These are phyloP conservation scores for Rutilus rutilus DNA, from an alignment of 2,113 vertebrate species.

Conservation along the genomic window DNA sequence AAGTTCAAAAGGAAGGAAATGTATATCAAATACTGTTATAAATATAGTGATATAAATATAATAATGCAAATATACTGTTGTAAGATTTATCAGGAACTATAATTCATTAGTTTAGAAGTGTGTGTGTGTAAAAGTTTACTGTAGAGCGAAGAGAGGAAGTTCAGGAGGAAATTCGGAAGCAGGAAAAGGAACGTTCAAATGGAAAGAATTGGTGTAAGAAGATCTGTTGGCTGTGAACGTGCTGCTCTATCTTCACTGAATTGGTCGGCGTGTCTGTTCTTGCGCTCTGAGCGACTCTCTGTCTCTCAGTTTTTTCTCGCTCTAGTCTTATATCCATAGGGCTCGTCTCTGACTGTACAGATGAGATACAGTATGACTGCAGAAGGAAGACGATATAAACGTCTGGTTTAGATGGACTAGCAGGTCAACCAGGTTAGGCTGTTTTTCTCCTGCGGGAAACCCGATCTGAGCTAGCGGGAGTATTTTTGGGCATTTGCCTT, in stretches of 20 bases:
- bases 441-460: background rate
- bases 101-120: too few species aligned
- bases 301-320: background rate
- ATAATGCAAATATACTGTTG: too few species aligned
- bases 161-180: background rate
- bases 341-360: background rate
- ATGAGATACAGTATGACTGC: background rate
- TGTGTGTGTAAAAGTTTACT: too few species aligned
- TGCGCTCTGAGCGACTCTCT: conserved; percentile 16
- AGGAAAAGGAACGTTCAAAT: background rate
- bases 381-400: background rate
- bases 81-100: too few species aligned
- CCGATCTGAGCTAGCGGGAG: background rate
- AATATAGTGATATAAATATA: too few species aligned
- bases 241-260: background rate
- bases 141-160: background rate
- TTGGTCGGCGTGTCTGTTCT: conserved; percentile 23
- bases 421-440: background rate
- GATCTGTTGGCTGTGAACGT: background rate
- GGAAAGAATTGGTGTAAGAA: background rate
- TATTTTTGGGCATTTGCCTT: background rate
- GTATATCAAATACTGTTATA: too few species aligned
- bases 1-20: too few species aligned
- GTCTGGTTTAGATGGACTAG: background rate
- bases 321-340: background rate